Base-by-base conservation (phyloP, 2,888 invertebrate genomes). In the Bombylius discolor region DNA sequence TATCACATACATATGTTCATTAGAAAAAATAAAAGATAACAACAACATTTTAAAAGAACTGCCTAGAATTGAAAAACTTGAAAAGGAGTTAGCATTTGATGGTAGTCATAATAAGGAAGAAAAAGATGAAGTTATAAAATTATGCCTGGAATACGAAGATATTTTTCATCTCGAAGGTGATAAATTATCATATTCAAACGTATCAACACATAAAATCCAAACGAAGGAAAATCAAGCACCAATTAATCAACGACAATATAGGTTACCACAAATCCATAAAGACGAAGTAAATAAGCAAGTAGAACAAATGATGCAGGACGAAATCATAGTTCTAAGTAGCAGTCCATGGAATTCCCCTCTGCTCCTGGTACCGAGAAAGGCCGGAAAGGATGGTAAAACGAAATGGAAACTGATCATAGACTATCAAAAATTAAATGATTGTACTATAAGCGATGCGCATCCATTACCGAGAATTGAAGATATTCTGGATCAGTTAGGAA, bases 241-340 rank as follows among this genome's bases (percentile, higher is more conserved):
- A 42, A 42, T 42, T 4, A 11, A 11, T 11, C 11, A 8, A 42
- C 8, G 11, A 11, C 8, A 5, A 11, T 42, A 42, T 42, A 49
- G 58, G 36, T 45, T 47, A 7, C 34, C 8, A 36, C 34, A 36
- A 7, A 36, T 36, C 5, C 34, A 36, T 36, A 36, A 36, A 36
- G 8, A 36, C 8, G 34, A 36, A 36, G 8, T 36, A 7, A 36
- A 5, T 36, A 36, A 36, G 4, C 34, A 8, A 8, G 5, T 36
- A 5, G 42, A 61, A 45, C 59, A 65, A 58, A 64, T 68, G 63
- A 48, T 67, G 45, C 14, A 61, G 13, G 52, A 67, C 54, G 56
- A 57, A 3, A 68, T 69, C 5, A 68, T 69, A n/a, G 47, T 53
- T 52, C 62, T 60, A 8, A 62, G 62, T 32, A 48, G 9, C 5